Base-by-base conservation (phyloP, 2,797 vertebrate genomes). In the Saguinus oedipus region DNA sequence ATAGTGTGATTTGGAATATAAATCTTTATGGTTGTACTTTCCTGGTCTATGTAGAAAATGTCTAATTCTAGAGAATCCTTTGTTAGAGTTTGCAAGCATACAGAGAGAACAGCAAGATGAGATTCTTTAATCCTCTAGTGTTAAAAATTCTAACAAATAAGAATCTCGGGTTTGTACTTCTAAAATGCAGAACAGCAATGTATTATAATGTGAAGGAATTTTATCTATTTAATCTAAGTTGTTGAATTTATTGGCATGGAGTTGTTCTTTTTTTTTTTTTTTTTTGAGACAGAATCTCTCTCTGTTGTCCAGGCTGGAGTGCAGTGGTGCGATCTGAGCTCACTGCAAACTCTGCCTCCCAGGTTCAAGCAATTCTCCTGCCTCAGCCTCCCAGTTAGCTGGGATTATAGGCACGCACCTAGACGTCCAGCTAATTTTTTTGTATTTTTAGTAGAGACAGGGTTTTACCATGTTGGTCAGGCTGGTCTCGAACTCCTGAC, bases 111-210 rank as follows among this genome's bases (percentile, higher is more conserved):
- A 44, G 27, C 33, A 61, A 53, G 44, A 57, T 50, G 42, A 90
- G 2, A 70, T 64, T 30, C 74, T 74, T 94, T 90, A 57, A 90
- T 42, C 20, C 20, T 33, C 14, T 36, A 70, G 13, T 64, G 64
- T 78, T 22, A 94, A 90, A 94, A 92, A 39, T n/a, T 44, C n/a
- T 88, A 57, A 81, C 48, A 91, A 85, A 91, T 74, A 90, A 81
- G 36, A 85, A 88, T 85, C 46, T 89, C 30, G 85, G 81, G 27
- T 88, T 75, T 36, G 84, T 70, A 46, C 27, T 88, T 14, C 13
- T 17, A 84, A 94, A 96, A 93, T 12, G 24, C 46, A 95, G 14
- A n/a, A 87, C 22, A 68, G 36, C 44, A 92, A 57, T n/a, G 20
- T 68, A 74, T 70, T 68, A 48, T 39, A 82, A 72, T n/a, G 15